These are phyloP conservation scores for Eriosoma lanigerum DNA, from an alignment of 1,140 invertebrate species.

Conservation along the genomic window DNA sequence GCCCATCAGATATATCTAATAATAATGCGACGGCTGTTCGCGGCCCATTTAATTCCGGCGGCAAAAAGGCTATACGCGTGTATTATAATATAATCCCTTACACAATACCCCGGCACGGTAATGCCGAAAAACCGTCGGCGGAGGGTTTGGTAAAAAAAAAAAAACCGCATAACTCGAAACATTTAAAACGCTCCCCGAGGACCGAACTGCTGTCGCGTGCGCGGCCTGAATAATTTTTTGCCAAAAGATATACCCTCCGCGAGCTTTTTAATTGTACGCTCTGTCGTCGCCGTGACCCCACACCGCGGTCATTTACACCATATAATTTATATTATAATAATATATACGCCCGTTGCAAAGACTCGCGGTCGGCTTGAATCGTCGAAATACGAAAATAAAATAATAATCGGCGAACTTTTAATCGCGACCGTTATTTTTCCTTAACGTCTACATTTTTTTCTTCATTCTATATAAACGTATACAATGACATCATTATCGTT, in stretches of 20 bases:
- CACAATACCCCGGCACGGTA: not conserved
- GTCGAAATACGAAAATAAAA: not conserved
- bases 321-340: too few species aligned
- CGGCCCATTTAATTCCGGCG: constrained; percentile 44
- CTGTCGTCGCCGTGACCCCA: not conserved
- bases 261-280: constrained; percentile 7
- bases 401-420: constrained; percentile 7
- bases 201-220: not conserved
- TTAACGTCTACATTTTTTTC: too few species aligned
- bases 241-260: not conserved
- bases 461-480: too few species aligned
- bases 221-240: not conserved
- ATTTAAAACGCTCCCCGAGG: constrained; percentile 42
- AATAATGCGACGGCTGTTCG: constrained; percentile 36
- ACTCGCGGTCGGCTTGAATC: not conserved
- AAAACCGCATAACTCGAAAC: constrained; percentile 47
- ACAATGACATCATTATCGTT: too few species aligned
- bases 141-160: constrained; percentile 3
- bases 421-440: not conserved
- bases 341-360: too few species aligned
- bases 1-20: constrained; percentile 44
- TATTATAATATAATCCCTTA: too few species aligned
- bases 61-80: constrained; percentile 23
- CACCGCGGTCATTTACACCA: not conserved
- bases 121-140: too few species aligned